A percentile compares a stretch with the other conserved stretches of the same genome.
Conservation (phyloP, 2,113 vertebrate genomes). For the Octodon degus region DNA sequence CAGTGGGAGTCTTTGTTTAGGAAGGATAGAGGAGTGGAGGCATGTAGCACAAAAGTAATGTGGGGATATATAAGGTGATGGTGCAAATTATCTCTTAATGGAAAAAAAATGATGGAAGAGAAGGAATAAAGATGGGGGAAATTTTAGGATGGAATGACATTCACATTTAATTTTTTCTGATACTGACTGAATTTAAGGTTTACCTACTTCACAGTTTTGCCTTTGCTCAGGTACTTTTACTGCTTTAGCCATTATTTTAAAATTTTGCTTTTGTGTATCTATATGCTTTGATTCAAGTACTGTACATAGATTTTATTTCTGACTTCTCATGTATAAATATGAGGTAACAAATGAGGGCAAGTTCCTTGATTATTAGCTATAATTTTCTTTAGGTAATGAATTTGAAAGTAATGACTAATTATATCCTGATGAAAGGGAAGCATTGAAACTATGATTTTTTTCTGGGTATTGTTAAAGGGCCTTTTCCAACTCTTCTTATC, state of each 20-base stretch:
- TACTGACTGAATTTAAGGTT: neutral
- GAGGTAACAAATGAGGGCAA: conserved; percentile 7
- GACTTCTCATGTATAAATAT: conserved; percentile 16
- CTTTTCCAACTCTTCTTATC: neutral
- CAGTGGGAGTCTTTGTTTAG: neutral
- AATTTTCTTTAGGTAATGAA: conserved; percentile 14
- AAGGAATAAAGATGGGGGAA: neutral
- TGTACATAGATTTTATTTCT: conserved; percentile 13
- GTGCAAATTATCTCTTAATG: neutral
- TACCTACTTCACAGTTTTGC: conserved; percentile 13
- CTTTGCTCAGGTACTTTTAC: neutral
- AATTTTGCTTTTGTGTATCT: neutral
- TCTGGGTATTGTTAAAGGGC: neutral
- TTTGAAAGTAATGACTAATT: conserved; percentile 45
- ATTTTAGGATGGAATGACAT: conserved; percentile 30
- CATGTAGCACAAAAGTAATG: neutral
- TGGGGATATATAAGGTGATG: neutral
- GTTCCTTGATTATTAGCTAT: conserved; percentile 4
- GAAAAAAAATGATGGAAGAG: neutral
- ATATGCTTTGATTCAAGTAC: conserved; percentile 33
- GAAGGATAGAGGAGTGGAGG: neutral
- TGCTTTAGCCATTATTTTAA: neutral
- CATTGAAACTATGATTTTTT: conserved; percentile 1
- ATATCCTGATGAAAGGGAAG: conserved; percentile 13
- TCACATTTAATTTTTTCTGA: conserved; percentile 11